phyloP scores from a whole-genome alignment of 1,140 invertebrate species.

The Nasonia vitripennis region DNA sequence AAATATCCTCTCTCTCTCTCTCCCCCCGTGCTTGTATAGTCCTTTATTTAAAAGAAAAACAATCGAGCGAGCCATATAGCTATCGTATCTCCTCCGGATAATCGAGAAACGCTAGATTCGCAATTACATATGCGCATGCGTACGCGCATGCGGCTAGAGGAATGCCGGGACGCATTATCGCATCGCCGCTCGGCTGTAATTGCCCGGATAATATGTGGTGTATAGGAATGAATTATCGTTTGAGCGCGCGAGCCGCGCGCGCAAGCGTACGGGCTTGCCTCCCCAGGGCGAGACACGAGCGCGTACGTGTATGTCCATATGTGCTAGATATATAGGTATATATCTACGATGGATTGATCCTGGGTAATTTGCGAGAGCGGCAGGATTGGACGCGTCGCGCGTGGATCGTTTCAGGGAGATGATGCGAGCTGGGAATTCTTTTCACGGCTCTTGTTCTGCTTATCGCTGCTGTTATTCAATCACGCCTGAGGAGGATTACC shows the following conservation, averaged over 20 bases:
- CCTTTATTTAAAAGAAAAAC: slow-evolving; percentile 11
- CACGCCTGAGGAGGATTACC: no score
- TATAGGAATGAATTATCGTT: slow-evolving; percentile 44
- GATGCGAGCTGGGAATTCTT: no score
- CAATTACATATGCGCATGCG: slow-evolving; percentile 28
- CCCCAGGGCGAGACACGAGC: not conserved
- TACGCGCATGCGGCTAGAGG: not conserved
- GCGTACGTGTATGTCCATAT: no score
- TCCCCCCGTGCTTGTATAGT: not conserved
- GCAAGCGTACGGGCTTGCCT: not conserved
- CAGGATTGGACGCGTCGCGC: not conserved
- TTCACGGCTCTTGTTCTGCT: no score
- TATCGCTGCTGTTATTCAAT: no score
- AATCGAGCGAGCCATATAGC: not conserved
- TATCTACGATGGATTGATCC: slow-evolving; percentile 12
- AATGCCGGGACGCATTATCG: slow-evolving; percentile 43
- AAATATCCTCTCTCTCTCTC: not conserved
- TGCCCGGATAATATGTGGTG: slow-evolving; percentile 44
- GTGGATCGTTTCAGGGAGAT: not conserved
- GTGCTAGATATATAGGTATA: not conserved
- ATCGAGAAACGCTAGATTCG: slow-evolving; percentile 38
- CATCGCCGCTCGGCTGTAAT: slow-evolving; percentile 40
- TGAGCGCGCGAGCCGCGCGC: slow-evolving; percentile 1
- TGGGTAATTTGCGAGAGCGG: slow-evolving; percentile 4
- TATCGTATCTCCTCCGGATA: slow-evolving; percentile 32